A percentile compares a stretch with the other conserved stretches of the same genome.
These are phyloP conservation scores for Tachysurus fulvidraco DNA, from an alignment of 2,113 vertebrate genomes.

Conservation along the genomic window DNA sequence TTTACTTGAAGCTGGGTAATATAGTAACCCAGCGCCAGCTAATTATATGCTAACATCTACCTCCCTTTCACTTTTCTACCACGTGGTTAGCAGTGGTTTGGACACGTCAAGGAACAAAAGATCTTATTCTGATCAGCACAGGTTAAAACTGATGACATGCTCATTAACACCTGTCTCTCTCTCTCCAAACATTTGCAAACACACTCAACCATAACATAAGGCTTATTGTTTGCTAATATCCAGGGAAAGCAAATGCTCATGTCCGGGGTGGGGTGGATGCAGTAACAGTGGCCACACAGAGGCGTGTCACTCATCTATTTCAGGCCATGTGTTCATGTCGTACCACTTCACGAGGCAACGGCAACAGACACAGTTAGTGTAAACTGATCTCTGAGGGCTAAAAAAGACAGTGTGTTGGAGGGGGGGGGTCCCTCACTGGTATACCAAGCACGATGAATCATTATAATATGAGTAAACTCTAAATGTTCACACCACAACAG, in stretches of 20 bases:
- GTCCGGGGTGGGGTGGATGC: neutral
- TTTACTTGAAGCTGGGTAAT: neutral
- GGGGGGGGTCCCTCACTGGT: neutral
- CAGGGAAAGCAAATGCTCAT: constrained; percentile 11
- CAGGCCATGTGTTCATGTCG: constrained; percentile 13
- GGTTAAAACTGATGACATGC: neutral
- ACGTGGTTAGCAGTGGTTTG: neutral
- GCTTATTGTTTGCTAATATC: constrained; percentile 28
- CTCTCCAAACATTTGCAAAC: neutral
- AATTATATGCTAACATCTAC: neutral
- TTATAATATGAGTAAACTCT: neutral
- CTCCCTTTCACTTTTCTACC: neutral
- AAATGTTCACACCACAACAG: neutral
- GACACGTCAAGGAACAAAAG: neutral
- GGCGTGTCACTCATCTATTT: constrained; percentile 8
- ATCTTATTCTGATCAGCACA: neutral
- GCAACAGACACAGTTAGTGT: neutral
- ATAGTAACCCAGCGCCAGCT: neutral
- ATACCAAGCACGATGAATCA: neutral
- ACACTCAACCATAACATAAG: constrained; percentile 5
- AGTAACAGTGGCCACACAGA: constrained; percentile 12
- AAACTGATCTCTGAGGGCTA: constrained; percentile 16
- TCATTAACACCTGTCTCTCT: constrained; percentile 30
- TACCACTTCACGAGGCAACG: constrained; percentile 9
- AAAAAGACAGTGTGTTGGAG: neutral